These are phyloP conservation scores for Pseudomyrmex cubaensis DNA, from an alignment of 1,140 invertebrate species.

Conservation along the genomic window DNA sequence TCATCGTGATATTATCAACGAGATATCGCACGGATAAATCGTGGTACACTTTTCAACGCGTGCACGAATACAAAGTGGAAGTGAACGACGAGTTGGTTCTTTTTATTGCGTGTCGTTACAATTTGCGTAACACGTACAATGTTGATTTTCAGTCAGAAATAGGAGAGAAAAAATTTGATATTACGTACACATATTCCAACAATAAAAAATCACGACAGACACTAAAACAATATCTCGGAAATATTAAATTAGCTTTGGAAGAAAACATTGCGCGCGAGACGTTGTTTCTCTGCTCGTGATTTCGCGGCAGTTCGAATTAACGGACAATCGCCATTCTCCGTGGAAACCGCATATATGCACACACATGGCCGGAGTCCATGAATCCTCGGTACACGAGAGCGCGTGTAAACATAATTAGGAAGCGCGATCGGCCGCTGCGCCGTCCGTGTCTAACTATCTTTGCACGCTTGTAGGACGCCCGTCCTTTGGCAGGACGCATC, in stretches of 20 bases:
- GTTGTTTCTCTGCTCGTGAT: neutral
- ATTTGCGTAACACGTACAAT: too few relatives aligned
- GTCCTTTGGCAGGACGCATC: neutral
- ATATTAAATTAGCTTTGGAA: too few relatives aligned
- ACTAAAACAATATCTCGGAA: too few relatives aligned
- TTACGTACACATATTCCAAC: too few relatives aligned
- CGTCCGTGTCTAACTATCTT: constrained; percentile 60
- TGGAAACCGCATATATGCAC: constrained; percentile 13
- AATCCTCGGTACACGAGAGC: constrained; percentile 2
- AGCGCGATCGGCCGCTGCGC: constrained; percentile 18
- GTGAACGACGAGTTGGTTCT: constrained; percentile 1
- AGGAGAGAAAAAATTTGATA: too few relatives aligned
- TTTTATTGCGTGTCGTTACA: neutral
- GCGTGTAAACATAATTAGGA: constrained; percentile 64
- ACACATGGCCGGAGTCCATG: neutral
- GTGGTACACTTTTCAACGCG: constrained; percentile 45
- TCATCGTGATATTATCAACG: constrained; percentile 52
- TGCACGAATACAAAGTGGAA: constrained; percentile 34
- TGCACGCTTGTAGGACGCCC: constrained; percentile 22
- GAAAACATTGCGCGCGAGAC: neutral
- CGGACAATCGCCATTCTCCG: neutral
- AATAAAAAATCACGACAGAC: too few relatives aligned
- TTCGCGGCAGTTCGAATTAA: constrained; percentile 9
- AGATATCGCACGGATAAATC: constrained; percentile 37
- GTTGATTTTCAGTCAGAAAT: too few relatives aligned